These are phyloP conservation scores for Tenualosa ilisha DNA, from an alignment of 2,797 vertebrate genomes.

Conservation along the genomic window DNA sequence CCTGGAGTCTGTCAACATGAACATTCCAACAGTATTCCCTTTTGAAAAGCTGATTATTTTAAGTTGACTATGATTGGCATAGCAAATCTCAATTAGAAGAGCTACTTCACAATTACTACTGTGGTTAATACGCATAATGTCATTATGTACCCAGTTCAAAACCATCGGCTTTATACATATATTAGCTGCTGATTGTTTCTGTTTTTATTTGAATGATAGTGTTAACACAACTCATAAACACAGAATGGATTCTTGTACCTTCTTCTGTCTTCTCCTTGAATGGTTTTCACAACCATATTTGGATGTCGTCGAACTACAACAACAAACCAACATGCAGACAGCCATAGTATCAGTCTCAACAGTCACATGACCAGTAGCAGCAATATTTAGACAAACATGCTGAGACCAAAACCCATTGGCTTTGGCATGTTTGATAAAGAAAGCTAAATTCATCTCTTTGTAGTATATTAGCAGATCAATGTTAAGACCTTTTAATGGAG, in stretches of 20 bases:
- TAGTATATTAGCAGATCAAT: not conserved
- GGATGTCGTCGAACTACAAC: not conserved
- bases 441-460: not conserved
- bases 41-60: not conserved
- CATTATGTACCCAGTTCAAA: not conserved
- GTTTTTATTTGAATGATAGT: slow-evolving; percentile 2
- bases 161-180: not conserved
- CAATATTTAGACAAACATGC: not conserved
- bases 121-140: not conserved
- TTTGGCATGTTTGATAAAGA: not conserved
- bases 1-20: not conserved
- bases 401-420: not conserved
- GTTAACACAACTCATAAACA: not conserved
- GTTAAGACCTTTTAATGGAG: not conserved
- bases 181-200: not conserved
- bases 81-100: not conserved
- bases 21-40: not conserved
- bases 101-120: not conserved
- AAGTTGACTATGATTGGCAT: not conserved
- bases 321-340: not conserved
- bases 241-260: not conserved
- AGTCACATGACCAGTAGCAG: not conserved
- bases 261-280: not conserved
- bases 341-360: not conserved
- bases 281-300: not conserved